These are phyloP conservation scores for Lamprotornis superbus DNA, from an alignment of 2,113 vertebrate species.

Conservation along the genomic window DNA sequence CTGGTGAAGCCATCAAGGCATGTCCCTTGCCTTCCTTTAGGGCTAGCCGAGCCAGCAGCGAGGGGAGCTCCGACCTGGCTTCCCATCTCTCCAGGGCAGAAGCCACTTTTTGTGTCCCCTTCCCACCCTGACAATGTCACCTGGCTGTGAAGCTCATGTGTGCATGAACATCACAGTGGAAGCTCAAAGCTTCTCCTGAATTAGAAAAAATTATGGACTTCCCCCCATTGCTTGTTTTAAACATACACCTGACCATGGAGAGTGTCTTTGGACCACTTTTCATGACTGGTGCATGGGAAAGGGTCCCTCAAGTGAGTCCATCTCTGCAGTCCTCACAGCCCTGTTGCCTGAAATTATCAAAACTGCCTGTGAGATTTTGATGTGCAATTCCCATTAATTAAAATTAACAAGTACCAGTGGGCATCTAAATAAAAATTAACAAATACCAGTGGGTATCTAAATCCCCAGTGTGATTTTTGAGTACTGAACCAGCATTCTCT, in stretches of 20 bases:
- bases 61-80: neutral
- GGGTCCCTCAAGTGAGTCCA: neutral
- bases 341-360: neutral
- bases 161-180: neutral
- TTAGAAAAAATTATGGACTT: neutral
- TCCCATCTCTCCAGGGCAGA: neutral
- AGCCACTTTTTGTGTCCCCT: neutral
- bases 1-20: rapidly evolving
- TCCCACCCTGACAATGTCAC: neutral
- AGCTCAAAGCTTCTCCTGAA: neutral
- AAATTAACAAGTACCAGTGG: neutral
- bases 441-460: neutral
- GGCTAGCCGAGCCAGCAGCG: rapidly evolving
- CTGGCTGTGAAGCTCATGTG: neutral
- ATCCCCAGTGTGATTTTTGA: neutral
- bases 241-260: rapidly evolving
- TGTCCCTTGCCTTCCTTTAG: neutral
- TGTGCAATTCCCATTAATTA: neutral
- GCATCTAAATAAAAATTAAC: neutral
- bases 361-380: neutral
- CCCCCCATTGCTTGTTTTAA: rapidly evolving
- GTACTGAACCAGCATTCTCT: neutral
- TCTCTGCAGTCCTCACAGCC: neutral
- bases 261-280: neutral
- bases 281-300: neutral